Evolutionary conservation across 2,113 vertebrate species (phyloP).

Genomic region (Pangasianodon gigas): DNA sequence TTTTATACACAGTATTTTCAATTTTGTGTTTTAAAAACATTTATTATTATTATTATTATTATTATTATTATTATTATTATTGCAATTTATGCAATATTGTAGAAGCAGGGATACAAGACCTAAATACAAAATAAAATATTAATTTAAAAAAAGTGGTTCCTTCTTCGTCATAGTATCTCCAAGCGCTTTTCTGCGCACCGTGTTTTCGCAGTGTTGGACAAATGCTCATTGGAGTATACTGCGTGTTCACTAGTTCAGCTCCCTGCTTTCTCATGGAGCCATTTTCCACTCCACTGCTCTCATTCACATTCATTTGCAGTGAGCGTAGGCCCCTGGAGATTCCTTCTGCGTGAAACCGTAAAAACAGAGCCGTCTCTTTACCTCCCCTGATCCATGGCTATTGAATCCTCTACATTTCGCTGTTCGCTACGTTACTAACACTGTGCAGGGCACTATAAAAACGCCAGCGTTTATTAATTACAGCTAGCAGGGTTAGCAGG

Average conservation of each 20-base stretch:
- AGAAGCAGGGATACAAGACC: not conserved
- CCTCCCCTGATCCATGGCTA: conserved; percentile 68
- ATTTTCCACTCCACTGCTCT: conserved; percentile 7
- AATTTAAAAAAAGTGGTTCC: not conserved
- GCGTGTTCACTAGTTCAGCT: not conserved
- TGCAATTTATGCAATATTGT: not conserved
- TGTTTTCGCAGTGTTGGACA: conserved; percentile 18
- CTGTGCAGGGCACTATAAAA: conserved; percentile 3
- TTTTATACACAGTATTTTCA: not conserved
- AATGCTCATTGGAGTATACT: not conserved
- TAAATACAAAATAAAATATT: not conserved
- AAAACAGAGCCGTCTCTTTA: conserved; percentile 59
- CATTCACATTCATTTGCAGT: conserved; percentile 56
- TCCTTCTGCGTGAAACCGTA: conserved; percentile 64
- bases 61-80: not conserved
- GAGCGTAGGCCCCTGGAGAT: conserved; percentile 65
- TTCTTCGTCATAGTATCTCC: not conserved
- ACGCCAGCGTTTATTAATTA: conserved; percentile 68
- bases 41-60: not conserved
- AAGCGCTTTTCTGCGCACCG: not conserved
- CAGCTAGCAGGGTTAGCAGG: conserved; percentile 48
- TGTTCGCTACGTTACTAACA: conserved; percentile 20
- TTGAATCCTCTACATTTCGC: conserved; percentile 64
- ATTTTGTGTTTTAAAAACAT: not conserved
- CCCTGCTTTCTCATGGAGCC: conserved; percentile 37